These are phyloP conservation scores for Hippopotamus amphibius DNA, from an alignment of 2,113 vertebrate species.

Conservation along the genomic window DNA sequence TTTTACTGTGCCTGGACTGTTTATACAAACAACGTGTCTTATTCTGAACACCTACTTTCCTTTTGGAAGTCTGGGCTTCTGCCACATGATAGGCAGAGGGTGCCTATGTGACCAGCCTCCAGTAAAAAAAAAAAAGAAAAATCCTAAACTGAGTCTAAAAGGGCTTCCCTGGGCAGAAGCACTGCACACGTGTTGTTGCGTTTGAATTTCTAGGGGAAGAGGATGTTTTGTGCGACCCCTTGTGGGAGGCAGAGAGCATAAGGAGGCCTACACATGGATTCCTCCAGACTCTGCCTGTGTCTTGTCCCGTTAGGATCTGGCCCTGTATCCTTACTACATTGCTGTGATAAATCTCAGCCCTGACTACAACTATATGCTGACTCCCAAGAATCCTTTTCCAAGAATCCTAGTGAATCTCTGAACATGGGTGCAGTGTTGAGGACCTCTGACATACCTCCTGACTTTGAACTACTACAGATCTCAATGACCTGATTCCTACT, in stretches of 20 bases:
- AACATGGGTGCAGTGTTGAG: not conserved
- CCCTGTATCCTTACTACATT: not conserved
- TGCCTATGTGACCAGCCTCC: not conserved
- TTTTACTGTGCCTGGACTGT: not conserved
- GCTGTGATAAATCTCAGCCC: not conserved
- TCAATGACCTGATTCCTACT: not conserved
- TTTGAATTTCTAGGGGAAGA: not conserved
- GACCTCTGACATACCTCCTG: not conserved
- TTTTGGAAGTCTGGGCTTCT: constrained; percentile 21
- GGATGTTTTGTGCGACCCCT: not conserved
- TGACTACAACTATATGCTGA: not conserved
- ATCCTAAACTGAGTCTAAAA: not conserved
- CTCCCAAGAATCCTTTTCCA: not conserved
- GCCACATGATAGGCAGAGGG: not conserved
- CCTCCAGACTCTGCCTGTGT: not conserved
- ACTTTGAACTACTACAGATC: constrained; percentile 1
- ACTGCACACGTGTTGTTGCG: not conserved
- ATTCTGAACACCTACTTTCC: not conserved
- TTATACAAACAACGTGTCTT: constrained; percentile 9
- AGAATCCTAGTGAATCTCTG: constrained; percentile 15
- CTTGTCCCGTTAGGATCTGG: not conserved
- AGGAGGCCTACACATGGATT: not conserved
- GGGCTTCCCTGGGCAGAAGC: not conserved
- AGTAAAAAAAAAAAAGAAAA: not conserved
- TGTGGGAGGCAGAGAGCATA: not conserved